Conservation (phyloP, 2,888 invertebrate genomes). For the Eupithecia subfuscata region DNA sequence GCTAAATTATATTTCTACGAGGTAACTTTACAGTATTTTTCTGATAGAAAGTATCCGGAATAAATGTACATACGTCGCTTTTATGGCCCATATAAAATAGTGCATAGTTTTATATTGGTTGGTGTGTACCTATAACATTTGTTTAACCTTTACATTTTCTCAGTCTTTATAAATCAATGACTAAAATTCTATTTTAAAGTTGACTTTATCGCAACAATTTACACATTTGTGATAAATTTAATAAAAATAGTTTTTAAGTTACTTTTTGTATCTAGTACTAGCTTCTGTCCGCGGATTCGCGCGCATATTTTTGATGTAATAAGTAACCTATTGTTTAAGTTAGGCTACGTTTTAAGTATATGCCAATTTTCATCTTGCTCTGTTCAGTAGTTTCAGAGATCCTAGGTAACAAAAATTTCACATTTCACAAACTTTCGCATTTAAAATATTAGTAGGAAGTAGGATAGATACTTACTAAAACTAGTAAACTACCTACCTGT, state of each 20-base stretch:
- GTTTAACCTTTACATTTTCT: not conserved
- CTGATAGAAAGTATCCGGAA: not conserved
- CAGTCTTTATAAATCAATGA: not conserved
- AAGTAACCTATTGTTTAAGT: no score
- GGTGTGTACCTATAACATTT: not conserved
- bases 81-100: not conserved
- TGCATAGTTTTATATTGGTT: not conserved
- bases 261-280: no score
- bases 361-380: no score
- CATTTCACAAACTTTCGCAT: no score
- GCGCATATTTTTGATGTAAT: no score
- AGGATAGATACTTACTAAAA: no score
- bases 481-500: no score
- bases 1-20: slow-evolving; percentile 29
- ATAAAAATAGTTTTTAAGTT: not conserved
- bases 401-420: no score
- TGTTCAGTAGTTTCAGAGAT: no score
- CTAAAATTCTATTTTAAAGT: not conserved
- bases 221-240: not conserved
- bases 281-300: no score
- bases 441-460: no score
- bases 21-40: not conserved
- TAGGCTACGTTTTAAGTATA: no score
- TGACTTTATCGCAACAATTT: not conserved
- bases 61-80: not conserved